These are phyloP conservation scores for Palaemon carinicauda DNA, from an alignment of 1,140 invertebrate genomes.

Conservation along the genomic window DNA sequence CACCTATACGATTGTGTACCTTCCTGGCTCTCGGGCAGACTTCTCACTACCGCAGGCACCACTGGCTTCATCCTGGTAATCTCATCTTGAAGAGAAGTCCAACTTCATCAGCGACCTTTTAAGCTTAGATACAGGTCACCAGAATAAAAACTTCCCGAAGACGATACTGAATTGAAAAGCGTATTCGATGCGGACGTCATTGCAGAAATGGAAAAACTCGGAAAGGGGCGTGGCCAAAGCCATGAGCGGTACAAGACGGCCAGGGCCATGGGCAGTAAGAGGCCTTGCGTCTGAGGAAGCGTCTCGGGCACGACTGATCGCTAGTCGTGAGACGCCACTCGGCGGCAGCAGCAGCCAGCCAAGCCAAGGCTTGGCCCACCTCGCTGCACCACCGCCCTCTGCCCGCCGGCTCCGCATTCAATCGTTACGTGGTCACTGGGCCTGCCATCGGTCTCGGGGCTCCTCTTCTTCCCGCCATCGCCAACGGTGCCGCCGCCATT, in stretches of 20 bases:
- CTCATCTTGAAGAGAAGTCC: too few relatives aligned
- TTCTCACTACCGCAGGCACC: too few relatives aligned
- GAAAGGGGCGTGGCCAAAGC: not conserved
- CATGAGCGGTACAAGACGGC: not conserved
- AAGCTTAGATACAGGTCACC: too few relatives aligned
- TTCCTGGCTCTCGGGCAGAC: too few relatives aligned
- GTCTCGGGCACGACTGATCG: slow-evolving; percentile 45
- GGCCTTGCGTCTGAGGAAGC: not conserved
- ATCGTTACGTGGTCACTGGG: slow-evolving; percentile 31
- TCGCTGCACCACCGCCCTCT: slow-evolving; percentile 39
- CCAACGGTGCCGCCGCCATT: too few relatives aligned
- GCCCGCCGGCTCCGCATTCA: slow-evolving; percentile 33
- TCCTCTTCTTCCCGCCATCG: too few relatives aligned
- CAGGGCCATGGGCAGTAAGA: not conserved
- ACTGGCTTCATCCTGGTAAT: too few relatives aligned
- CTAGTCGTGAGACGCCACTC: too few relatives aligned
- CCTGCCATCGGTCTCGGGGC: not conserved
- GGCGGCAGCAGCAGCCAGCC: not conserved
- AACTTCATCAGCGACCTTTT: too few relatives aligned
- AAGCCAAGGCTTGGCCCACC: not conserved
- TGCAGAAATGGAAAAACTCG: not conserved
- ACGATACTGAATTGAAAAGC: too few relatives aligned
- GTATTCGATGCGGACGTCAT: not conserved
- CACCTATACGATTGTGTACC: too few relatives aligned
- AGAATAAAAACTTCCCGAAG: too few relatives aligned